phyloP scores from a whole-genome alignment of 1,140 invertebrate species.

The Oryzaephilus surinamensis region DNA sequence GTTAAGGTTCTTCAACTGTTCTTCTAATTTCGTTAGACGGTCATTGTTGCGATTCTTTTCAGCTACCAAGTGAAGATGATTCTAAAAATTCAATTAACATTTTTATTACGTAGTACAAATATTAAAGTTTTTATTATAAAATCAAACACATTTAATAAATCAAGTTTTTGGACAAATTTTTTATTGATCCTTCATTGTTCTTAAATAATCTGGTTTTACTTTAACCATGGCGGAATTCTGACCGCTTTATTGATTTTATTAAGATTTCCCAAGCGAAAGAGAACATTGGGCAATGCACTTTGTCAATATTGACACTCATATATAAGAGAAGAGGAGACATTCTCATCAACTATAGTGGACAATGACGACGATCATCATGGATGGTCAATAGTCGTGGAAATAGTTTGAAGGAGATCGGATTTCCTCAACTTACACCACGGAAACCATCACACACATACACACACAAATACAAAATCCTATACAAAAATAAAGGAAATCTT shows the following conservation, averaged over 20 bases:
- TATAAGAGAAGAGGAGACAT: constrained; percentile 30
- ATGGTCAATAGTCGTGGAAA: too few relatives aligned
- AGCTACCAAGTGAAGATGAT: constrained; percentile 27
- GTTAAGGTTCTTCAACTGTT: constrained; percentile 29
- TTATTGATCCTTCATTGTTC: background rate
- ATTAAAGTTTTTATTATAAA: too few relatives aligned
- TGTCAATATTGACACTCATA: constrained; percentile 31
- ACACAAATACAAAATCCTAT: too few relatives aligned
- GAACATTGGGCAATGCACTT: constrained; percentile 29
- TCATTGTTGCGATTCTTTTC: constrained; percentile 33
- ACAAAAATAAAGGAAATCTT: too few relatives aligned
- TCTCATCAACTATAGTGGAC: constrained; percentile 30
- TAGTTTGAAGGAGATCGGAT: constrained; percentile 10
- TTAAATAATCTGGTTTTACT: background rate
- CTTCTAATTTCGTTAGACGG: constrained; percentile 31
- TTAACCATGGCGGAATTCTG: background rate
- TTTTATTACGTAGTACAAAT: too few relatives aligned
- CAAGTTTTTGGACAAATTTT: background rate
- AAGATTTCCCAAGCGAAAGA: constrained; percentile 26
- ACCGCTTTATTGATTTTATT: constrained; percentile 26
- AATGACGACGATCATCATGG: too few relatives aligned
- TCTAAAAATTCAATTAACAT: constrained; percentile 26
- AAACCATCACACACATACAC: too few relatives aligned
- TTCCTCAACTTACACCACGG: too few relatives aligned
- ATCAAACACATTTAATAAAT: too few relatives aligned